These are phyloP conservation scores for Syngnathus floridae DNA, from an alignment of 2,113 vertebrate genomes.

Conservation along the genomic window DNA sequence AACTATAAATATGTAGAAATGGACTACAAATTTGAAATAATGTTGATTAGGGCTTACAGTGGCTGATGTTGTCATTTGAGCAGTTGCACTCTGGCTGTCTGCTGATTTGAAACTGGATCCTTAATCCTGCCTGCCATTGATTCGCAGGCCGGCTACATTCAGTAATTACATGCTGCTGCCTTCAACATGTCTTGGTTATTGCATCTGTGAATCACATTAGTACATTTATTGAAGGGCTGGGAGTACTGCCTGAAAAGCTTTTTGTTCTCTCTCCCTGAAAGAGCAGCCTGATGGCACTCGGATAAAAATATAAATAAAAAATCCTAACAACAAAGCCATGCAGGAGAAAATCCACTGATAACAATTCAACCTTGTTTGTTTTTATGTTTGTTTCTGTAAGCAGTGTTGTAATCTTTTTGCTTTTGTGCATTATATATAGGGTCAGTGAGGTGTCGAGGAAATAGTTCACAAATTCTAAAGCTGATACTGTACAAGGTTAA, in stretches of 20 bases:
- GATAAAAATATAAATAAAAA: not conserved
- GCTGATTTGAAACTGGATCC: constrained; percentile 64
- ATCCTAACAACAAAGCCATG: too few species aligned
- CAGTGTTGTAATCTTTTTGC: constrained; percentile 1
- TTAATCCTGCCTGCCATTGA: constrained; percentile 63
- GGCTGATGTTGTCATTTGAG: constrained; percentile 66
- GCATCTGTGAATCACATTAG: constrained; percentile 70
- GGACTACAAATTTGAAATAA: constrained; percentile 68
- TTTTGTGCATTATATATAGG: not conserved
- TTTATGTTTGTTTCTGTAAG: not conserved
- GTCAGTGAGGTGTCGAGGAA: not conserved
- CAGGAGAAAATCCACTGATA: not conserved
- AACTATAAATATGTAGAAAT: constrained; percentile 74
- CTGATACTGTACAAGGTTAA: not conserved
- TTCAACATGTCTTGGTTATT: constrained; percentile 73
- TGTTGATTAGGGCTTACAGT: constrained; percentile 57
- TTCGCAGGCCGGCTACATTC: constrained; percentile 59
- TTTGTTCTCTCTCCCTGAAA: constrained; percentile 48
- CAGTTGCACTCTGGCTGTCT: constrained; percentile 60
- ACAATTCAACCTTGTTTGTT: not conserved
- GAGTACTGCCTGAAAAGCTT: constrained; percentile 63
- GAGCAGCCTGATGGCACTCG: constrained; percentile 11
- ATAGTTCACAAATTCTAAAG: not conserved
- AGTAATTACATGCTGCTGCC: constrained; percentile 71
- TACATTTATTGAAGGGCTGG: constrained; percentile 63